Percentiles rank a stretch among this genome's conserved stretches.
phyloP scores from a whole-genome alignment of 2,888 invertebrate genomes.

The Drosophila mayaguana region DNA sequence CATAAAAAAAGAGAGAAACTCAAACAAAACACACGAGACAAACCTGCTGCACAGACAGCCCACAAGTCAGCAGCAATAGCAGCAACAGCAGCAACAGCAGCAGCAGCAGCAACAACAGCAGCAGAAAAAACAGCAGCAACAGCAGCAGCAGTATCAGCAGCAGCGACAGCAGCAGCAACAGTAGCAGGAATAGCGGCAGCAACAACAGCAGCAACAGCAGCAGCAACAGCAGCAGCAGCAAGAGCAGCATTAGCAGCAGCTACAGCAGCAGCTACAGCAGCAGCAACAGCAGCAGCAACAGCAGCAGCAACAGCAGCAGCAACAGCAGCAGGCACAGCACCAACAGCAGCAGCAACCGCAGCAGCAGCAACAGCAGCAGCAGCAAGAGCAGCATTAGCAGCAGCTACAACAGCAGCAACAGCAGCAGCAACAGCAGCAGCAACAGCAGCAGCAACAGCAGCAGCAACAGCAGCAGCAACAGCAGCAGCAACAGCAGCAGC shows the following conservation, averaged over 20 bases:
- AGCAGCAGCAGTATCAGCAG: not conserved
- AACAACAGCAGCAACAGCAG: constrained; percentile 1
- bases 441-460: no score
- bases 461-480: not conserved
- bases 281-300: not conserved
- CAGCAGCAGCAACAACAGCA: constrained; percentile 11
- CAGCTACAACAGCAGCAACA: not conserved
- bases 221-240: not conserved
- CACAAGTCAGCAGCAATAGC: no score
- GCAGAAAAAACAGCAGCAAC: no score
- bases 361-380: constrained; percentile 14
- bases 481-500: constrained; percentile 17
- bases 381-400: constrained; percentile 1
- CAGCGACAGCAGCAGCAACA: not conserved
- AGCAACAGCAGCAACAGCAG: not conserved
- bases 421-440: constrained; percentile 19
- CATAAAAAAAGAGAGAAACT: constrained; percentile 8
- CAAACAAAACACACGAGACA: constrained; percentile 20
- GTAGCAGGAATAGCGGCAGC: no score
- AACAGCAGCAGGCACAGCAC: constrained; percentile 1
- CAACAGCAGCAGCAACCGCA: not conserved
- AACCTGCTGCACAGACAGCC: constrained; percentile 37
- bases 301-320: no score
- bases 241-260: constrained; percentile 20
- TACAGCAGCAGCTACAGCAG: not conserved